Percentiles rank a stretch among this genome's conserved stretches.
Evolutionary conservation across 2,888 invertebrate genomes (phyloP).

Genomic region (Agapetus fuscipes): DNA sequence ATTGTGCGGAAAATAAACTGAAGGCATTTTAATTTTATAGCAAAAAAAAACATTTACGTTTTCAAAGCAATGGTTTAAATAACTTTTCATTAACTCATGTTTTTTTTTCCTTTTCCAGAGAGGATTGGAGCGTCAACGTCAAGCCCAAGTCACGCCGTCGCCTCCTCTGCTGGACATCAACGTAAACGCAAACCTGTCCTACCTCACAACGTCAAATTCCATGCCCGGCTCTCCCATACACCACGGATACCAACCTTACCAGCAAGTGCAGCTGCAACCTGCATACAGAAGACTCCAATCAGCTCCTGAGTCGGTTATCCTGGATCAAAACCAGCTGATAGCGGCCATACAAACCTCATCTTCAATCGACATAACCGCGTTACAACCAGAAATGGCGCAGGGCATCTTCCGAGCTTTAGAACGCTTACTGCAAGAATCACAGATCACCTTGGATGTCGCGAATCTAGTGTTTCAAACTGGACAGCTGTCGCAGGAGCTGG

Average conservation of each 20-base stretch:
- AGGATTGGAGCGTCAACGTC: constrained; percentile 35
- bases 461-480: constrained; percentile 35
- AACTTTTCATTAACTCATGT: no score
- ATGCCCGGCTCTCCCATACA: constrained; percentile 57
- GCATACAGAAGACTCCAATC: constrained; percentile 14
- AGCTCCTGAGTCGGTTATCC: constrained; percentile 7
- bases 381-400: constrained; percentile 39
- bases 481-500: constrained; percentile 40
- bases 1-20: no score
- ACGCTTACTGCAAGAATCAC: constrained; percentile 35
- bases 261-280: constrained; percentile 14
- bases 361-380: constrained; percentile 29
- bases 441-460: constrained; percentile 32
- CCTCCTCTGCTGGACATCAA: constrained; percentile 32
- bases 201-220: constrained; percentile 36
- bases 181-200: constrained; percentile 21
- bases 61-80: no score
- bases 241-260: constrained; percentile 33
- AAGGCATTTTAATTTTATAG: no score
- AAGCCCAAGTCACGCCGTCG: constrained; percentile 32
- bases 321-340: constrained; percentile 25
- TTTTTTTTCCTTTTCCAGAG: constrained; percentile 31
- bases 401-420: constrained; percentile 36
- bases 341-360: constrained; percentile 22
- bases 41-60: no score